These are phyloP conservation scores for Teleiodes luculella DNA, from an alignment of 2,888 invertebrate species.

Conservation along the genomic window DNA sequence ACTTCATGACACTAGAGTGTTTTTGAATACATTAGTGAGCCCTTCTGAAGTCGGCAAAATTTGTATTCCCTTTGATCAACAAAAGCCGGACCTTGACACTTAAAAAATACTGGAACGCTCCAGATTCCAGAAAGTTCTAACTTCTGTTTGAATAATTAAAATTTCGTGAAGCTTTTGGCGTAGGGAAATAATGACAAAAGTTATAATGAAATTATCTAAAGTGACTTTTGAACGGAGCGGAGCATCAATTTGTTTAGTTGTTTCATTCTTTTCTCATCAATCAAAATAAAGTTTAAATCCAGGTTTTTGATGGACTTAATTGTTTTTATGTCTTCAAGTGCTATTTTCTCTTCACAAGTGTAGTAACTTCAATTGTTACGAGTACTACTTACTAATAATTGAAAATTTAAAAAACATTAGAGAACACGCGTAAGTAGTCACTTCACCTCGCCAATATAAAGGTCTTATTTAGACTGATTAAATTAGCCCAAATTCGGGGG, in stretches of 20 bases:
- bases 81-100: neutral
- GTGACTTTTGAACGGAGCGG: constrained; percentile 18
- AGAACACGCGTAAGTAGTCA: too few relatives aligned
- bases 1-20: too few relatives aligned
- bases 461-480: too few relatives aligned
- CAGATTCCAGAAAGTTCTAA: neutral
- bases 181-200: constrained; percentile 15
- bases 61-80: neutral
- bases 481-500: too few relatives aligned
- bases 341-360: neutral
- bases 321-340: neutral
- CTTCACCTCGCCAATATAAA: too few relatives aligned
- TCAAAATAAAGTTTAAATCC: neutral
- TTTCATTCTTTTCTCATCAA: constrained; percentile 9
- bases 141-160: constrained; percentile 15
- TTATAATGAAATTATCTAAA: constrained; percentile 19
- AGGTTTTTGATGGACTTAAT: neutral
- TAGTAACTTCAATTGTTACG: too few relatives aligned
- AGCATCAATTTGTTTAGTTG: constrained; percentile 15
- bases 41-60: too few relatives aligned
- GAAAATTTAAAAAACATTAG: too few relatives aligned
- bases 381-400: too few relatives aligned
- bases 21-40: too few relatives aligned
- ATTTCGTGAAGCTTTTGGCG: constrained; percentile 11
- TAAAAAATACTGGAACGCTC: neutral